These are phyloP conservation scores for Baronia brevicornis DNA, from an alignment of 2,888 invertebrate species.

Conservation along the genomic window DNA sequence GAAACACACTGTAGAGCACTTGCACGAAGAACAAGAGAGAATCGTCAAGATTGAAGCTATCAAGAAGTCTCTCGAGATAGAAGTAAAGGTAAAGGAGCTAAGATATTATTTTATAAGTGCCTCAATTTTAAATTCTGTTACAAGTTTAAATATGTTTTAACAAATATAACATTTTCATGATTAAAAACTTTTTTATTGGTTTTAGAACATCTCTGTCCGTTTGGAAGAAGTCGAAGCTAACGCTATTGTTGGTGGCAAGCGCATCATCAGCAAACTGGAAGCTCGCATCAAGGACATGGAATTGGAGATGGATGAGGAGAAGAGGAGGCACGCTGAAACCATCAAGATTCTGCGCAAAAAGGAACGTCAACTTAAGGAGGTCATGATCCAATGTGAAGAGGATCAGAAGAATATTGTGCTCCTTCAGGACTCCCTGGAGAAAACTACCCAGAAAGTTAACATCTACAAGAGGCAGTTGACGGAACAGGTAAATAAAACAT, in stretches of 20 bases:
- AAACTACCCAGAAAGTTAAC: conserved; percentile 89
- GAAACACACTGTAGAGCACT: conserved; percentile 93
- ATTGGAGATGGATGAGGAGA: conserved; percentile 96
- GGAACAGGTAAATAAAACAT: conserved; percentile 81
- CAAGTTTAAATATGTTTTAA: neutral
- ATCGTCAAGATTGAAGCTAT: conserved; percentile 97
- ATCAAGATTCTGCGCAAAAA: conserved; percentile 98
- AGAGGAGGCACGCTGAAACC: conserved; percentile 97
- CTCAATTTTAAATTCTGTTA: no score
- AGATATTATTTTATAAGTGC: neutral
- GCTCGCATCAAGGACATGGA: conserved; percentile 96
- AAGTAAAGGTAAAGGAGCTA: conserved; percentile 82
- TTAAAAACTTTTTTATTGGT: conserved; percentile 6
- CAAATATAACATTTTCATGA: neutral
- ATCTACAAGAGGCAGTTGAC: conserved; percentile 97
- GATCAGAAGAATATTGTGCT: conserved; percentile 96
- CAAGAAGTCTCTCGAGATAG: conserved; percentile 97
- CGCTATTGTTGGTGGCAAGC: conserved; percentile 96
- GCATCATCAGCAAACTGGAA: conserved; percentile 98
- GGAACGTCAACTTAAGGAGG: conserved; percentile 97
- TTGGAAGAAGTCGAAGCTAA: conserved; percentile 98
- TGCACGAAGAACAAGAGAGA: conserved; percentile 97
- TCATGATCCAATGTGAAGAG: conserved; percentile 96
- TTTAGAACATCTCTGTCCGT: conserved; percentile 88
- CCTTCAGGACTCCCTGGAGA: conserved; percentile 93